Evolutionary conservation across 2,797 vertebrate species (phyloP), one percentile per base, ranked within the genome.

Genomic region (Mallotus villosus): DNA sequence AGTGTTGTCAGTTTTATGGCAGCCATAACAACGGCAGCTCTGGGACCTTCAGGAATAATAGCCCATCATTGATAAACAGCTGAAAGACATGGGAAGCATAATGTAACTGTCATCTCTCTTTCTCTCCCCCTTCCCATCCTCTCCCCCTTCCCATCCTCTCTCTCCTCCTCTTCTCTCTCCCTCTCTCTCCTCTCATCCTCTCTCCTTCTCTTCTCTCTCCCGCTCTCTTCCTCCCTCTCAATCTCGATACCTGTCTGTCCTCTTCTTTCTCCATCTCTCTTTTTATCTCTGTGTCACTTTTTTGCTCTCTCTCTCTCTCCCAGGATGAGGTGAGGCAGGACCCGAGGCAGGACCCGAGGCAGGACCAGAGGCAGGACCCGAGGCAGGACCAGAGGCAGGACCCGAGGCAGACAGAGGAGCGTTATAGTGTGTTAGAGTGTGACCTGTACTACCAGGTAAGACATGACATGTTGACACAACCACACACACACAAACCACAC

Each of bases 311-410:
- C 59, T 16, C 29, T 17, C 11, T 41, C 37, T 41, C 37, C 37
- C 2, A 90, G 89, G 82, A 87, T 6, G 82, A 87, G 64, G 74
- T 60, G 55, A 88, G 81, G 83, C 84, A 77, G 37, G 84, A 80
- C 4, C 32, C 4, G 32, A 34, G 32, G 4, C 32, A 34, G 32
- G 32, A 34, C 32, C 32, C 4, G 32, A 34, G 32, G 4, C 32
- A 34, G 32, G 32, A 34, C 32, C 32, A 34, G 60, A 89, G 81
- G 82, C 82, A 75, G 32, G 85, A 80, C 7, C 77, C 80, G 79
- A 77, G 71, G 78, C 78, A 74, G 51, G 22, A 21, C 0, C 32
- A 34, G 58, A 89, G 82, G 83, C 83, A 75, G 29, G 84, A 79
- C 8, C 76, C 80, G 79, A 77, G 71, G 78, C 77, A 74, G 66